Conservation (phyloP, 2,797 vertebrate species). For the Sphaeramia orbicularis region DNA sequence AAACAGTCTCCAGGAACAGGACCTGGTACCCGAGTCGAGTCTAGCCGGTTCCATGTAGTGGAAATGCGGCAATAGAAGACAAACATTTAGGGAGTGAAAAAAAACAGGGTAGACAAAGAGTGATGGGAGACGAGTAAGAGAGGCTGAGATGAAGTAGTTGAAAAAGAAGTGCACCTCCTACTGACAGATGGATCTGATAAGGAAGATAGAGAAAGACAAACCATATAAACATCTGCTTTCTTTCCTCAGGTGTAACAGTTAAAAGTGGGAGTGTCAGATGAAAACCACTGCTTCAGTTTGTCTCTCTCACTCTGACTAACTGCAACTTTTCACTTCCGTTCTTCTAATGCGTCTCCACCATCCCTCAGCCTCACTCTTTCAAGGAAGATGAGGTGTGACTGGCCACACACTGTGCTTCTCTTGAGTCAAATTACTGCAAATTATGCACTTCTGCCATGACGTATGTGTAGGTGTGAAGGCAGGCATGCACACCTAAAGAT, state of each 20-base stretch:
- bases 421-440: constrained; percentile 46
- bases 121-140: background rate
- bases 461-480: constrained; percentile 7
- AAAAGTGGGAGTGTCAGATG: constrained; percentile 48
- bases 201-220: constrained; percentile 4
- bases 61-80: too few species aligned
- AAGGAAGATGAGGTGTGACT: constrained; percentile 20
- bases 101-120: constrained; percentile 3
- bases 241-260: constrained; percentile 56
- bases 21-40: too few species aligned
- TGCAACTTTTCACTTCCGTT: constrained; percentile 45
- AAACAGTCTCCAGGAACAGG: too few species aligned
- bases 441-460: constrained; percentile 27
- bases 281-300: constrained; percentile 50
- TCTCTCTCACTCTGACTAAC: constrained; percentile 55
- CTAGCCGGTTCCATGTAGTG: too few species aligned
- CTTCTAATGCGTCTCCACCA: constrained; percentile 10
- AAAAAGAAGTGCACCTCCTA: constrained; percentile 15
- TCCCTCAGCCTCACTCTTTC: constrained; percentile 15
- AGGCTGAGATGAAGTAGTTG: constrained; percentile 19
- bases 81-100: background rate
- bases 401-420: constrained; percentile 59
- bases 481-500: constrained; percentile 2
- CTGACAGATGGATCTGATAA: constrained; percentile 22
- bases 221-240: constrained; percentile 44